A percentile compares a stretch with the other conserved stretches of the same genome.
Evolutionary conservation across 1,140 invertebrate genomes (phyloP).

Genomic region (Drosophila paulistorum): DNA sequence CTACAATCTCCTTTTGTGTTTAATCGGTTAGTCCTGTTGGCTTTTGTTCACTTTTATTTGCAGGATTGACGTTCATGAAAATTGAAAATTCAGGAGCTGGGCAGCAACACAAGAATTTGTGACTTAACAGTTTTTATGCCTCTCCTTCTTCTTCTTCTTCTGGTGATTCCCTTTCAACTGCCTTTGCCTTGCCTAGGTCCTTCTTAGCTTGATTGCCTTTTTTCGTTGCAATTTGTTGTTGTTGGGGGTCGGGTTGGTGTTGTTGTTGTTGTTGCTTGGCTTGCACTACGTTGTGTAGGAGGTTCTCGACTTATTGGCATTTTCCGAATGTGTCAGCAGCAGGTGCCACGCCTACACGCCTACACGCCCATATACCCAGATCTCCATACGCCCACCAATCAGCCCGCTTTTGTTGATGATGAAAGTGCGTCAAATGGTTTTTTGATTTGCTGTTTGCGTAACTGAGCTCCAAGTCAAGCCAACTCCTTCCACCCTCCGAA

Average conservation of each 20-base stretch:
- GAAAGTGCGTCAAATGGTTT: constrained; percentile 80
- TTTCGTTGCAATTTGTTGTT: constrained; percentile 37
- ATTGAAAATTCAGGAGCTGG: constrained; percentile 13
- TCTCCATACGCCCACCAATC: constrained; percentile 9
- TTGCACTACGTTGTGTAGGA: constrained; percentile 13
- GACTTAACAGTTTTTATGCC: constrained; percentile 43
- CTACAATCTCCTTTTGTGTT: no score
- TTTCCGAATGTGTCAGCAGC: constrained; percentile 75
- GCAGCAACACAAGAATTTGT: constrained; percentile 8
- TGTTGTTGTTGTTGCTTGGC: constrained; percentile 17
- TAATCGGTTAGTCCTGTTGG: background rate
- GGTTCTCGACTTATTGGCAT: constrained; percentile 68
- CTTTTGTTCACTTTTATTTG: background rate
- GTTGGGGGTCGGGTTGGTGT: constrained; percentile 23
- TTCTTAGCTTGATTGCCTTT: constrained; percentile 13
- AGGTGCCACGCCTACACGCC: constrained; percentile 58
- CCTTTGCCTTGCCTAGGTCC: background rate
- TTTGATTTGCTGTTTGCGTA: constrained; percentile 79
- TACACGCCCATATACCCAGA: constrained; percentile 17
- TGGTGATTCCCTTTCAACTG: background rate
- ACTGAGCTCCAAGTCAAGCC: constrained; percentile 51
- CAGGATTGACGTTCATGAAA: background rate
- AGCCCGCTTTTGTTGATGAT: constrained; percentile 60
- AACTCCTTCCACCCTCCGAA: background rate
- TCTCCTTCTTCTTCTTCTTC: background rate